Percentiles rank a stretch among this genome's conserved stretches.
phyloP scores from a whole-genome alignment of 2,888 invertebrate genomes.

The Altica lythri region DNA sequence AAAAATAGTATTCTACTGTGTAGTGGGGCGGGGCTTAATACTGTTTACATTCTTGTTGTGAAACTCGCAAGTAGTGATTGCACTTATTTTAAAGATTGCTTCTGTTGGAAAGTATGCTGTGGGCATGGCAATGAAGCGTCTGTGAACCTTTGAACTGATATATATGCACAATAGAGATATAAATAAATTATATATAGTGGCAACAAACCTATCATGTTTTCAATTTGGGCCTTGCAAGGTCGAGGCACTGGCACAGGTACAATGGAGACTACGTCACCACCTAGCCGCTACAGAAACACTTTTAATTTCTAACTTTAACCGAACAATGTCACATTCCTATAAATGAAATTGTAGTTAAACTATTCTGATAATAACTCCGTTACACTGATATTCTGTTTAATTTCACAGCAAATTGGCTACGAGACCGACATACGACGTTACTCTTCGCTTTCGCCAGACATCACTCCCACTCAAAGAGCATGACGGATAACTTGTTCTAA shows the following conservation, averaged over 20 bases:
- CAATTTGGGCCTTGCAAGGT: conserved; percentile 48
- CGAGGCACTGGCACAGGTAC: conserved; percentile 54
- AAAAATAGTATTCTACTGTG: conserved; percentile 35
- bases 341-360: conserved; percentile 37
- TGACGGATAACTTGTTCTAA: conserved; percentile 53
- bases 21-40: conserved; percentile 57
- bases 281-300: conserved; percentile 47
- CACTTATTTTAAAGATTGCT: conserved; percentile 12
- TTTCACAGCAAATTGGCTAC: conserved; percentile 36
- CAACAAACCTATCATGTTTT: conserved; percentile 52
- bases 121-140: too few species aligned
- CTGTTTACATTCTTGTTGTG: conserved; percentile 55
- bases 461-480: conserved; percentile 57
- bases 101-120: too few species aligned
- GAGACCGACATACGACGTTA: conserved; percentile 44
- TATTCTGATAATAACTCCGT: conserved; percentile 23
- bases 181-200: conserved; percentile 21
- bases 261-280: conserved; percentile 59
- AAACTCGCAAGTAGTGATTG: conserved; percentile 26
- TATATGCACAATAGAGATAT: not conserved
- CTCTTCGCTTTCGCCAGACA: conserved; percentile 50
- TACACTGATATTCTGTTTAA: conserved; percentile 27
- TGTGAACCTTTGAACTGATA: not conserved
- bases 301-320: conserved; percentile 9
- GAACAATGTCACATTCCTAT: conserved; percentile 45